These are phyloP conservation scores for Camponotus floridanus DNA, from an alignment of 1,140 invertebrate genomes.

Conservation along the genomic window DNA sequence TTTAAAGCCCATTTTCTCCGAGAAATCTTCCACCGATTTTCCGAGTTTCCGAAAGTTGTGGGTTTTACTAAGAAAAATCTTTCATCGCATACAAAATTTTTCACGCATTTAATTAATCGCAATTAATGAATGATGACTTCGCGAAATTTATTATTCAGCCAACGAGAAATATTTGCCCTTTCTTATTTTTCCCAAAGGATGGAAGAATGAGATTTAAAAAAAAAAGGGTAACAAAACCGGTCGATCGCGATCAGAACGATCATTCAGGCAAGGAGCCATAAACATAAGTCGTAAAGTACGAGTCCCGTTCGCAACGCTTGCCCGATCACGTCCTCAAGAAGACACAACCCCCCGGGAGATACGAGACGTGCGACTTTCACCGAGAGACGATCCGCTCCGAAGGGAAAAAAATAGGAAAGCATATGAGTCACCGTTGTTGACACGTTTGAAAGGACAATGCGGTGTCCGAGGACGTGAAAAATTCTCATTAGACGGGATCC, in stretches of 20 bases:
- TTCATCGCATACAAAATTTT: not conserved
- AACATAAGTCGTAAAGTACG: slow-evolving; percentile 70
- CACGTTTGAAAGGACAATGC: too few species aligned
- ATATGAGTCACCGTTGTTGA: too few species aligned
- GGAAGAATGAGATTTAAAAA: not conserved
- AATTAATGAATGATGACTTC: not conserved
- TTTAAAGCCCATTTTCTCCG: not conserved
- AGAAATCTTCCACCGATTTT: not conserved
- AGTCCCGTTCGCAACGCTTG: slow-evolving; percentile 55
- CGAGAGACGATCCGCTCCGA: not conserved
- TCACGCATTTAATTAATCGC: not conserved
- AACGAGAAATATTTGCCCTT: not conserved
- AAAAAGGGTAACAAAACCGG: slow-evolving; percentile 53
- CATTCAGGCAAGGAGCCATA: slow-evolving; percentile 66
- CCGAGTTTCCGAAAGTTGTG: not conserved
- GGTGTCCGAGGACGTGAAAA: too few species aligned
- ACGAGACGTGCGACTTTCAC: not conserved
- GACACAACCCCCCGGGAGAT: not conserved
- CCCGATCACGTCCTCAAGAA: slow-evolving; percentile 2
- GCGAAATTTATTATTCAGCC: not conserved
- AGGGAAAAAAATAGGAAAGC: not conserved
- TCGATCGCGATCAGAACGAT: slow-evolving; percentile 18
- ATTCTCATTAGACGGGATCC: too few species aligned
- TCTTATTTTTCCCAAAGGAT: not conserved
- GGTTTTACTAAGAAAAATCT: not conserved